Percentiles rank a stretch among this genome's conserved stretches.
Evolutionary conservation across 2,113 vertebrate species (phyloP).

Genomic region (Reinhardtius hippoglossoides): DNA sequence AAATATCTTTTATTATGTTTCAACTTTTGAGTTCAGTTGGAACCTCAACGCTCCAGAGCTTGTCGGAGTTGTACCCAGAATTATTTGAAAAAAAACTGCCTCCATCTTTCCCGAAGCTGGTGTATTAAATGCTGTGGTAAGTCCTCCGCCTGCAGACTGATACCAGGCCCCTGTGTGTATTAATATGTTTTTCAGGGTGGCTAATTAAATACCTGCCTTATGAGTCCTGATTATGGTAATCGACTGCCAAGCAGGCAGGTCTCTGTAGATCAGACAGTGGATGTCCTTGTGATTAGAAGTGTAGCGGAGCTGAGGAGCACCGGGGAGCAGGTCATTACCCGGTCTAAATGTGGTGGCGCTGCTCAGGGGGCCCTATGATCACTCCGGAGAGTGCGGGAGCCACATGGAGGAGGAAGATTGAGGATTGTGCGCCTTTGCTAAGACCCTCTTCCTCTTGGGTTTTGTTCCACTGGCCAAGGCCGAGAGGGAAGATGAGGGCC

Average conservation of each 20-base stretch:
- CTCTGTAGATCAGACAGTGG: conserved; percentile 57
- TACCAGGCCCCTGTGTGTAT: conserved; percentile 29
- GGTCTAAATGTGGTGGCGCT: conserved; percentile 51
- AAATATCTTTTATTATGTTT: conserved; percentile 16
- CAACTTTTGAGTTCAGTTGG: conserved; percentile 1
- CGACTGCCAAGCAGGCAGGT: conserved; percentile 43
- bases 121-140: conserved; percentile 21
- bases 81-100: neutral
- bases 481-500: neutral
- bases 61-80: neutral
- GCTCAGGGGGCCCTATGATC: conserved; percentile 49
- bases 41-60: conserved; percentile 4
- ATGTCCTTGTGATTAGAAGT: conserved; percentile 77
- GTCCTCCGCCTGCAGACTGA: conserved; percentile 10
- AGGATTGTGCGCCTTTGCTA: conserved; percentile 29
- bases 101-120: conserved; percentile 6
- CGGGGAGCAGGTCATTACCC: conserved; percentile 54
- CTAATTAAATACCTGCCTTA: conserved; percentile 77
- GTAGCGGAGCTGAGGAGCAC: conserved; percentile 45
- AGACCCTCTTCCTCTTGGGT: neutral
- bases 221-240: conserved; percentile 78
- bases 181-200: conserved; percentile 42
- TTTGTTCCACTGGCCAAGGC: neutral
- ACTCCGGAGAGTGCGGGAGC: conserved; percentile 31
- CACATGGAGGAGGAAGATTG: conserved; percentile 20